These are phyloP conservation scores for Tetramorium alpestre DNA, from an alignment of 1,140 invertebrate genomes.

Conservation along the genomic window DNA sequence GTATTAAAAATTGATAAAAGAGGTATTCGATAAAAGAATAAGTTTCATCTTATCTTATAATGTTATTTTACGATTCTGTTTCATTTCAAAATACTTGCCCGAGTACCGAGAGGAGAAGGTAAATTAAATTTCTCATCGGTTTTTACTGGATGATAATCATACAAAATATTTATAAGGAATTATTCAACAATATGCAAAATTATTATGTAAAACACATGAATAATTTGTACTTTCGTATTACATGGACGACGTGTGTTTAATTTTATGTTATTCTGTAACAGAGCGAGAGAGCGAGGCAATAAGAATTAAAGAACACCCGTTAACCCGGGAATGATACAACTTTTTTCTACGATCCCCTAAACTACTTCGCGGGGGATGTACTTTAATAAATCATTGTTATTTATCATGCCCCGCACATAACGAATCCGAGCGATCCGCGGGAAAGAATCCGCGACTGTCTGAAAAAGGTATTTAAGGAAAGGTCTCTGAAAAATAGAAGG, in stretches of 20 bases:
- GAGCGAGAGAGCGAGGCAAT: constrained; percentile 7
- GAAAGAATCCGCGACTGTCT: not conserved
- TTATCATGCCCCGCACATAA: not conserved
- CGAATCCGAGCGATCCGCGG: not conserved
- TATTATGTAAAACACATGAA: not conserved
- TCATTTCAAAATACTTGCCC: not conserved
- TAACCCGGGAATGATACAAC: constrained; percentile 39
- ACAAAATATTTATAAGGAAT: constrained; percentile 2
- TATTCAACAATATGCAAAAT: constrained; percentile 8
- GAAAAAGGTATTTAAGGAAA: constrained; percentile 1
- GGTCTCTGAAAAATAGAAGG: not conserved
- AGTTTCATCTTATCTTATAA: not conserved
- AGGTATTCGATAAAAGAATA: not conserved
- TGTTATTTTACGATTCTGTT: not conserved
- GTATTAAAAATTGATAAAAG: not conserved
- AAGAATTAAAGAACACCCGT: constrained; percentile 43
- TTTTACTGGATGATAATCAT: not conserved
- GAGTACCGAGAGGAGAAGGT: not conserved
- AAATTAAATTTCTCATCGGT: not conserved
- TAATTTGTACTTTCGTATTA: not conserved
- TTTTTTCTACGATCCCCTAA: constrained; percentile 9
- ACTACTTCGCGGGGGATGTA: not conserved
- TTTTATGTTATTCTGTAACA: constrained; percentile 33
- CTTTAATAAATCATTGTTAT: constrained; percentile 30
- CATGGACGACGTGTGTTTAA: not conserved